Evolutionary conservation across 2,797 vertebrate species (phyloP).

Genomic region (Hippoglossus hippoglossus): DNA sequence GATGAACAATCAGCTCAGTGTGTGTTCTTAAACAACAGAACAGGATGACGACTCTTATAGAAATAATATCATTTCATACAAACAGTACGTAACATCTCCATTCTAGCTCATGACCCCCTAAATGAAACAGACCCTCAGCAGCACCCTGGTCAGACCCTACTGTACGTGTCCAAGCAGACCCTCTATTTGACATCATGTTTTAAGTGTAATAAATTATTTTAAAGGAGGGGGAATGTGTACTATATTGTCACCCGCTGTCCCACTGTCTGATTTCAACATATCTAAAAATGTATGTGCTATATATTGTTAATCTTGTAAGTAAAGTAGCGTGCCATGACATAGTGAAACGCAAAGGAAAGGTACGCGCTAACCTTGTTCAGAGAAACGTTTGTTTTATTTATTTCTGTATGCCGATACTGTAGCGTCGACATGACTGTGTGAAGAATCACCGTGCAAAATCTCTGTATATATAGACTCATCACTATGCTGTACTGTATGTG

Average conservation of each 20-base stretch:
- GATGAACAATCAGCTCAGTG: conserved; percentile 53
- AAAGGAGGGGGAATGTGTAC: conserved; percentile 48
- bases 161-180: conserved; percentile 50
- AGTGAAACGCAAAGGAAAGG: conserved; percentile 54
- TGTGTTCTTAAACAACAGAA: conserved; percentile 37
- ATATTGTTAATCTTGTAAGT: conserved; percentile 82
- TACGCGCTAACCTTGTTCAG: conserved; percentile 64
- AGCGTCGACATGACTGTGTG: conserved; percentile 71
- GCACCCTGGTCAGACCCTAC: conserved; percentile 60
- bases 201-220: conserved; percentile 38
- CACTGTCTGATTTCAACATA: conserved; percentile 75
- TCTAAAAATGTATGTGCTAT: conserved; percentile 75
- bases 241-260: conserved; percentile 67
- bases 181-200: conserved; percentile 58
- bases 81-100: conserved; percentile 29
- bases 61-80: conserved; percentile 31
- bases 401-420: conserved; percentile 74
- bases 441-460: conserved; percentile 68
- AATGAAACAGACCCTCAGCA: conserved; percentile 11
- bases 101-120: conserved; percentile 31
- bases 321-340: conserved; percentile 64
- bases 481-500: conserved; percentile 78
- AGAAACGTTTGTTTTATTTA: conserved; percentile 74
- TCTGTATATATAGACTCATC: conserved; percentile 78
- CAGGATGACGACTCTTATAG: conserved; percentile 7